Evolutionary conservation across 2,797 vertebrate species (phyloP).

Genomic region (Antrozous pallidus): DNA sequence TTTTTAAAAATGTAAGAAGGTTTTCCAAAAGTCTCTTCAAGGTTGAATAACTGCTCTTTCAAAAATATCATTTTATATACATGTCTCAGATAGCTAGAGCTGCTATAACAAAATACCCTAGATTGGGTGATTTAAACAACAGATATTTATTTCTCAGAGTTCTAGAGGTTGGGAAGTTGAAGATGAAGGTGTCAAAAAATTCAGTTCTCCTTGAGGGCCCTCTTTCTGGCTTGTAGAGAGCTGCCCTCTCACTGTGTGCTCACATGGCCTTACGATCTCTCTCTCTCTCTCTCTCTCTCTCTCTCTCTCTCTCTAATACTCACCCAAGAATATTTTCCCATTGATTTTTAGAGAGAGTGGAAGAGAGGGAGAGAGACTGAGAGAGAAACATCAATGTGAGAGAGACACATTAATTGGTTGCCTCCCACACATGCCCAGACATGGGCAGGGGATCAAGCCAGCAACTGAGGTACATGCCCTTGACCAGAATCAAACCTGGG

Average conservation of each 20-base stretch:
- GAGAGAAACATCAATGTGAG: no score
- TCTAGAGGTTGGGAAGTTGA: background rate
- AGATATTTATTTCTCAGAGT: background rate
- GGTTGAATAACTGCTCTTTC: background rate
- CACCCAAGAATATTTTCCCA: no score
- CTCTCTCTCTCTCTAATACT: no score
- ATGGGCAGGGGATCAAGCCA: no score
- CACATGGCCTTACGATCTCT: background rate
- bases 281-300: no score
- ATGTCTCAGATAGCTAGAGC: background rate
- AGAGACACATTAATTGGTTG: no score
- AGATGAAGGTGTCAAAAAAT: background rate
- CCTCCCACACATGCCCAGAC: no score
- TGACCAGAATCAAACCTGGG: no score
- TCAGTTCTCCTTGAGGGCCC: background rate
- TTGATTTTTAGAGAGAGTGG: no score
- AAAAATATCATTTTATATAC: background rate
- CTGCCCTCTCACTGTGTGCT: background rate
- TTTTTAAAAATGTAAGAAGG: background rate
- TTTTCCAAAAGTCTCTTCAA: background rate
- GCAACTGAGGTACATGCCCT: no score
- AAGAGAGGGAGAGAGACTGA: no score
- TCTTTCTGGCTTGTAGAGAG: background rate
- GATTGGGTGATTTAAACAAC: background rate
- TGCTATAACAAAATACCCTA: background rate